Percentiles rank a stretch among this genome's conserved stretches.
Evolutionary conservation across 2,888 invertebrate genomes (phyloP).

Genomic region (Heliconius sara): DNA sequence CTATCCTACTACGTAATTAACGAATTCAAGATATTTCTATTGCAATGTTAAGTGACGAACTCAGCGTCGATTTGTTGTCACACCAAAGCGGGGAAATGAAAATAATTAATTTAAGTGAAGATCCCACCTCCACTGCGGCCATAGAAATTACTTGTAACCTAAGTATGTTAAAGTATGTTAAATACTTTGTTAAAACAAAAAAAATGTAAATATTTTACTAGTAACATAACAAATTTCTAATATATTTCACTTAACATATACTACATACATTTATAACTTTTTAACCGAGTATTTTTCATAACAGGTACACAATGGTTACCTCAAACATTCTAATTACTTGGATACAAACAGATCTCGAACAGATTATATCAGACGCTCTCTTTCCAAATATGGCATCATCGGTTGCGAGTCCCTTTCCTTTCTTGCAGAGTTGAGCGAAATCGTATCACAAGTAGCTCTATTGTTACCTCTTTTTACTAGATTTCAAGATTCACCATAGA

Average conservation of each 20-base stretch:
- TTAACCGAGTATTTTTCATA: not conserved
- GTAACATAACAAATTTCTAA: not conserved
- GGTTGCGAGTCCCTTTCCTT: conserved; percentile 29
- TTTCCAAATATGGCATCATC: conserved; percentile 35
- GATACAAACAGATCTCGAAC: conserved; percentile 1
- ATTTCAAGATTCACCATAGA: conserved; percentile 16
- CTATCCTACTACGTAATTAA: too few relatives aligned
- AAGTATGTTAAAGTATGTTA: too few relatives aligned
- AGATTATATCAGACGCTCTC: conserved; percentile 26
- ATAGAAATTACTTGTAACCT: too few relatives aligned
- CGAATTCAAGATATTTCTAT: too few relatives aligned
- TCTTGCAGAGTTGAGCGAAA: conserved; percentile 30
- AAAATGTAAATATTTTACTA: not conserved
- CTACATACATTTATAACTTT: not conserved
- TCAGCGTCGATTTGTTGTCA: too few relatives aligned
- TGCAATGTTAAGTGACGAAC: too few relatives aligned
- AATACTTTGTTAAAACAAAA: not conserved
- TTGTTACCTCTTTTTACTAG: conserved; percentile 26
- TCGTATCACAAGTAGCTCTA: conserved; percentile 25
- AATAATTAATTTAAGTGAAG: too few relatives aligned
- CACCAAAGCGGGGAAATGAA: too few relatives aligned
- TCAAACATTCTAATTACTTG: not conserved
- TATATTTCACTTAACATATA: not conserved
- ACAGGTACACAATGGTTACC: not conserved
- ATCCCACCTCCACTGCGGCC: too few relatives aligned